phyloP scores from a whole-genome alignment of 2,113 vertebrate genomes.

The Mobula hypostoma region DNA sequence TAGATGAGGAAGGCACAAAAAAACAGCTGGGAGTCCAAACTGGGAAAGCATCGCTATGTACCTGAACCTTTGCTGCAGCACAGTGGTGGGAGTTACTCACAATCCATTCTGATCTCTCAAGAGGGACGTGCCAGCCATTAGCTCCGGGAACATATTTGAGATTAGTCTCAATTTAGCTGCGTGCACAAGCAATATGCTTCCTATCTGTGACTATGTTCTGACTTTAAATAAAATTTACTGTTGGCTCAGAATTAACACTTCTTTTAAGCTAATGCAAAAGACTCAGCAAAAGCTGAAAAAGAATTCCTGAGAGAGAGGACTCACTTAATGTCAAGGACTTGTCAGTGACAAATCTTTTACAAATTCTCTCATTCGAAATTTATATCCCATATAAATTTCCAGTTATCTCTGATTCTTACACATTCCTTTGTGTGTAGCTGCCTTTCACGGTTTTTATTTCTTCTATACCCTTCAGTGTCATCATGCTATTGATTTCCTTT shows the following conservation, averaged over 20 bases:
- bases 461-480: background rate
- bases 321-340: background rate
- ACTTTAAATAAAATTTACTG: background rate
- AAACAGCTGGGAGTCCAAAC: background rate
- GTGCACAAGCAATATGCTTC: background rate
- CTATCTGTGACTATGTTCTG: background rate
- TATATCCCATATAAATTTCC: background rate
- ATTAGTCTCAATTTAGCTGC: slow-evolving; percentile 1
- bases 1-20: background rate
- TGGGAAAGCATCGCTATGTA: background rate
- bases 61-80: background rate
- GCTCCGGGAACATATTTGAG: background rate
- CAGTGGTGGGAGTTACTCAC: background rate
- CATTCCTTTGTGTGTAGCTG: background rate
- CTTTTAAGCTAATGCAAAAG: background rate
- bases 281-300: background rate
- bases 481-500: background rate
- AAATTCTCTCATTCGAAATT: background rate
- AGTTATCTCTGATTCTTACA: background rate
- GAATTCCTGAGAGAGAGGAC: background rate
- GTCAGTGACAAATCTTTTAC: background rate
- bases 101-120: background rate
- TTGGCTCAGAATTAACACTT: background rate
- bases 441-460: background rate
- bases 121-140: background rate